Evolutionary conservation across 2,888 invertebrate species (phyloP).

Genomic region (Drosophila multiciliata): DNA sequence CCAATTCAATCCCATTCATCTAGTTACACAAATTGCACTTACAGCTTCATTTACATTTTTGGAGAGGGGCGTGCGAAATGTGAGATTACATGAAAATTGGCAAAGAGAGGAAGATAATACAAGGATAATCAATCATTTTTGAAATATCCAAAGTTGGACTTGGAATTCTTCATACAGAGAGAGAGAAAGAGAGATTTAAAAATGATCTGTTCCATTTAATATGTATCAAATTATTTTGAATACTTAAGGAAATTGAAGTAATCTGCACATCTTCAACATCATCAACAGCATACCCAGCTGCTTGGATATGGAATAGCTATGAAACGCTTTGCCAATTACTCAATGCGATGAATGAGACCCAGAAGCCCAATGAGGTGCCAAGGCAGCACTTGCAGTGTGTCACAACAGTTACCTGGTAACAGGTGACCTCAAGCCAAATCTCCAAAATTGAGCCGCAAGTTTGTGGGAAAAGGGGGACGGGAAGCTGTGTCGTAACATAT

Average conservation of each 20-base stretch:
- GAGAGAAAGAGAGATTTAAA: background rate
- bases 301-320: constrained; percentile 6
- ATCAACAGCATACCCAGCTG: background rate
- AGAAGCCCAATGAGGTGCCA: constrained; percentile 48
- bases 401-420: constrained; percentile 37
- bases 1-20: background rate
- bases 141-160: background rate
- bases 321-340: constrained; percentile 50
- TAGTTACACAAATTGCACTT: constrained; percentile 52
- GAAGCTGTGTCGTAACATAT: background rate
- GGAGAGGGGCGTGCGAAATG: background rate
- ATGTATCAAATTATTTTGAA: background rate
- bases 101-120: background rate
- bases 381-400: constrained; percentile 35
- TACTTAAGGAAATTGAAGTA: background rate
- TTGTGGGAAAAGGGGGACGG: background rate
- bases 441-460: constrained; percentile 11
- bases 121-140: background rate
- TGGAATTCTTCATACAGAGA: background rate
- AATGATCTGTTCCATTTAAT: background rate
- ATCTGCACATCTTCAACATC: background rate
- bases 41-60: constrained; percentile 51
- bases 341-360: constrained; percentile 62
- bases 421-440: constrained; percentile 48
- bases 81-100: background rate